These are phyloP conservation scores for Pipistrellus kuhlii DNA, from an alignment of 2,797 vertebrate genomes.

Conservation along the genomic window DNA sequence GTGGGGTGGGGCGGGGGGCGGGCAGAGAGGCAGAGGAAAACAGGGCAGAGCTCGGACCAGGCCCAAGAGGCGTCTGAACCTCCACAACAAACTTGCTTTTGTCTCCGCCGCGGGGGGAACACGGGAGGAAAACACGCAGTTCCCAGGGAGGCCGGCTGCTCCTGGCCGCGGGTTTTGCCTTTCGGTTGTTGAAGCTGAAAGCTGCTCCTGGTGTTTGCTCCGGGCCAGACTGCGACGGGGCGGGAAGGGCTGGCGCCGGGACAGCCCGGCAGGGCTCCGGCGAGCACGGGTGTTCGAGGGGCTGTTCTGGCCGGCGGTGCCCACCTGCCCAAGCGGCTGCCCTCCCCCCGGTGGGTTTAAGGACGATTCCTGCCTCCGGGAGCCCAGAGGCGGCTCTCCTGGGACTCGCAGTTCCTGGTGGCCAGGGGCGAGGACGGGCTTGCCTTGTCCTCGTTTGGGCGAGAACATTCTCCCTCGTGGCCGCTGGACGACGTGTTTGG, in stretches of 20 bases:
- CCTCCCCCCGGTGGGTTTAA: background rate
- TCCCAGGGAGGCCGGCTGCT: slow-evolving; percentile 71
- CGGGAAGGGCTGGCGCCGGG: background rate
- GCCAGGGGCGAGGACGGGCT: background rate
- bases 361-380: background rate
- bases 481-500: background rate
- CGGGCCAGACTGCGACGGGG: background rate
- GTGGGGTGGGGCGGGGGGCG: slow-evolving; percentile 64
- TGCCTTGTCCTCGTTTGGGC: background rate
- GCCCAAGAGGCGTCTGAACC: slow-evolving; percentile 87
- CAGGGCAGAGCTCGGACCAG: slow-evolving; percentile 88
- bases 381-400: background rate
- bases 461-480: background rate
- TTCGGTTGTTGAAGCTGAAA: slow-evolving; percentile 58
- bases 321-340: background rate
- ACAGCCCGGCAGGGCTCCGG: background rate
- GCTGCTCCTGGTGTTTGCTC: background rate
- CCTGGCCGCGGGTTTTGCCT: slow-evolving; percentile 59
- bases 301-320: background rate
- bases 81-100: slow-evolving; percentile 88
- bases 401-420: background rate
- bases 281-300: background rate
- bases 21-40: slow-evolving; percentile 86
- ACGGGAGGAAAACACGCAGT: slow-evolving; percentile 63
- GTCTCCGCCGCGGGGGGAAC: slow-evolving; percentile 78